Evolutionary conservation across 1,140 invertebrate genomes (phyloP).

Genomic region (Drosophila murphyi): DNA sequence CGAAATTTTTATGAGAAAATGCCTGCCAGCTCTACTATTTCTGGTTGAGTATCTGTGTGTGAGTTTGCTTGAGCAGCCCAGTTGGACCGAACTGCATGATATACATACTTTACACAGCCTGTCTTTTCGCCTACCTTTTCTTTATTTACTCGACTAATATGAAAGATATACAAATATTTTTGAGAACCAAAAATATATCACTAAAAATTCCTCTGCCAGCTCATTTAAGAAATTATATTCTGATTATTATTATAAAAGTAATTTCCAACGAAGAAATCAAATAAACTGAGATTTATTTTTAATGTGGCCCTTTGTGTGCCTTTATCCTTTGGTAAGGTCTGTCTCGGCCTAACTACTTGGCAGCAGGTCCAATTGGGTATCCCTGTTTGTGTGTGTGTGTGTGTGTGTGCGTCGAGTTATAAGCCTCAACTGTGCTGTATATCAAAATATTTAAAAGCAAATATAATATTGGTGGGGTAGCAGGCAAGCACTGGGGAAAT

Average conservation of each 20-base stretch:
- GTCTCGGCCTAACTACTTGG: neutral
- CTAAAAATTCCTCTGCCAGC: neutral
- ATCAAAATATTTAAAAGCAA: slow-evolving; percentile 84
- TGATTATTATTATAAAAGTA: neutral
- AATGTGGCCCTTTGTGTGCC: neutral
- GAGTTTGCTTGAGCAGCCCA: slow-evolving; percentile 38
- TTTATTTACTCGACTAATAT: neutral
- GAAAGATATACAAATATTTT: neutral
- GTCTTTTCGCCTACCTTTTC: neutral
- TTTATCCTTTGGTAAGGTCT: slow-evolving; percentile 2
- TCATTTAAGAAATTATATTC: too few species aligned
- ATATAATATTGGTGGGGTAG: slow-evolving; percentile 74
- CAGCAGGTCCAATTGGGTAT: slow-evolving; percentile 19
- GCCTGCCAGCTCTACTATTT: slow-evolving; percentile 55
- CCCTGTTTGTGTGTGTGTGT: slow-evolving; percentile 6
- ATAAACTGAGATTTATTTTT: neutral
- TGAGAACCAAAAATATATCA: neutral
- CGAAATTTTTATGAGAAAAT: slow-evolving; percentile 83
- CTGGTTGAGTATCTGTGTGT: slow-evolving; percentile 41
- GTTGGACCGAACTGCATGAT: slow-evolving; percentile 32
- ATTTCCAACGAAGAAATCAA: neutral
- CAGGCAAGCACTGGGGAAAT: slow-evolving; percentile 28
- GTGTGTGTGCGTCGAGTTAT: slow-evolving; percentile 48
- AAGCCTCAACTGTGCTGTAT: slow-evolving; percentile 72
- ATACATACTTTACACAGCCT: neutral